A percentile compares a stretch with the other conserved stretches of the same genome.
Conservation (phyloP, 2,888 invertebrate genomes). For the Stenichneumon culpator region DNA sequence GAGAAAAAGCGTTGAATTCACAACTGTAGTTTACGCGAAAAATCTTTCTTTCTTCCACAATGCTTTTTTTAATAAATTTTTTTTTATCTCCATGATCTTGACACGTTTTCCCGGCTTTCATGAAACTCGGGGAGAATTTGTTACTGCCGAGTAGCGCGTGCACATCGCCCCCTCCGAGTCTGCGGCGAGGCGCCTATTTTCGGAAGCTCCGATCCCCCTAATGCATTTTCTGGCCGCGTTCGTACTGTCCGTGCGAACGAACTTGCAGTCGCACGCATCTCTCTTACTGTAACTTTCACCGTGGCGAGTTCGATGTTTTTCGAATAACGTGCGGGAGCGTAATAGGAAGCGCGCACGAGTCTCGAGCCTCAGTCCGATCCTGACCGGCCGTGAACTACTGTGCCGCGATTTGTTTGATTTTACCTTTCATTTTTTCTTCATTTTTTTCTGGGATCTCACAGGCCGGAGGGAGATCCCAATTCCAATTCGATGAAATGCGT, state of each 20-base stretch:
- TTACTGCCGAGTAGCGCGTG: conserved; percentile 8
- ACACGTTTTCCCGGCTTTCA: conserved; percentile 52
- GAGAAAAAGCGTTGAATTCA: neutral
- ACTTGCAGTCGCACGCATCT: conserved; percentile 4
- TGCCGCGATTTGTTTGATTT: conserved; percentile 1
- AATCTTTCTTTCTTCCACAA: neutral
- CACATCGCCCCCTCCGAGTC: conserved; percentile 32
- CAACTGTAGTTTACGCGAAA: neutral
- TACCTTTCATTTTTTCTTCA: neutral
- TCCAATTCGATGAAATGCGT: conserved; percentile 62
- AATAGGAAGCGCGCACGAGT: conserved; percentile 11
- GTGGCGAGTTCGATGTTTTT: conserved; percentile 39
- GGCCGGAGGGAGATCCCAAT: conserved; percentile 9
- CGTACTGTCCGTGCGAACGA: conserved; percentile 56
- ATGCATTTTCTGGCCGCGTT: conserved; percentile 39
- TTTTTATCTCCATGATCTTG: conserved; percentile 53
- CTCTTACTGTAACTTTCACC: conserved; percentile 25
- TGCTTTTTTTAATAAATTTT: neutral
- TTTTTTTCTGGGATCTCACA: neutral
- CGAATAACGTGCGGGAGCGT: conserved; percentile 6
- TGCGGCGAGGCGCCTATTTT: conserved; percentile 61
- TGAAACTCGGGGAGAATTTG: conserved; percentile 16
- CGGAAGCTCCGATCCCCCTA: conserved; percentile 52
- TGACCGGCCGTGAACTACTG: conserved; percentile 59
- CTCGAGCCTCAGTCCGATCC: conserved; percentile 57